Conservation (phyloP, 2,888 invertebrate species). For the Folsomia manolachei region DNA sequence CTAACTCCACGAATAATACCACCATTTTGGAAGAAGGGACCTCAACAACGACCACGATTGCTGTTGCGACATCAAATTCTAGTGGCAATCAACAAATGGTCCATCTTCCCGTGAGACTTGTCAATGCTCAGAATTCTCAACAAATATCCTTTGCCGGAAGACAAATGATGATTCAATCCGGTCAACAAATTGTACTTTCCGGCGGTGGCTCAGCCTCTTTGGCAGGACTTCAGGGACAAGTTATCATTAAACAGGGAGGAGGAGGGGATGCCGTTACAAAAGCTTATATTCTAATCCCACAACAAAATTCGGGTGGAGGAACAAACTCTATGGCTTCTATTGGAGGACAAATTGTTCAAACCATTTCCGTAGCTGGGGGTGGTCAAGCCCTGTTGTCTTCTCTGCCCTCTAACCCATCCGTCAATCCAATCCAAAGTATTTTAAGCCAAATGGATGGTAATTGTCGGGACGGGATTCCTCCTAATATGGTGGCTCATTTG, state of each 20-base stretch:
- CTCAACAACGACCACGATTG: not conserved
- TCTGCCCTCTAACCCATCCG: not conserved
- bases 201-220: constrained; percentile 35
- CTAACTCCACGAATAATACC: not conserved
- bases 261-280: not conserved
- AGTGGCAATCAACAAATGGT: constrained; percentile 26
- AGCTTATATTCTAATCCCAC: not conserved
- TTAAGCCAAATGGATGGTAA: not conserved
- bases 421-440: not conserved
- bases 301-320: not conserved
- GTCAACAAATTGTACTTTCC: constrained; percentile 49
- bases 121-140: constrained; percentile 42
- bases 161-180: constrained; percentile 46
- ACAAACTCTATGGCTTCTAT: not conserved
- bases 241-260: constrained; percentile 43
- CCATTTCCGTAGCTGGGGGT: not conserved
- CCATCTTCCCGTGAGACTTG: constrained; percentile 22
- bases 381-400: not conserved
- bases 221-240: constrained; percentile 49
- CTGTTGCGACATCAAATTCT: constrained; percentile 14
- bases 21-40: not conserved
- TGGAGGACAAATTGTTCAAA: not conserved
- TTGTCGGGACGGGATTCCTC: constrained; percentile 19
- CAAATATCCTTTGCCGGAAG: constrained; percentile 48
- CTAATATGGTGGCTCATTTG: constrained; percentile 27